These are phyloP conservation scores for Latrodectus geometricus DNA, from an alignment of 1,140 invertebrate genomes.

Conservation along the genomic window DNA sequence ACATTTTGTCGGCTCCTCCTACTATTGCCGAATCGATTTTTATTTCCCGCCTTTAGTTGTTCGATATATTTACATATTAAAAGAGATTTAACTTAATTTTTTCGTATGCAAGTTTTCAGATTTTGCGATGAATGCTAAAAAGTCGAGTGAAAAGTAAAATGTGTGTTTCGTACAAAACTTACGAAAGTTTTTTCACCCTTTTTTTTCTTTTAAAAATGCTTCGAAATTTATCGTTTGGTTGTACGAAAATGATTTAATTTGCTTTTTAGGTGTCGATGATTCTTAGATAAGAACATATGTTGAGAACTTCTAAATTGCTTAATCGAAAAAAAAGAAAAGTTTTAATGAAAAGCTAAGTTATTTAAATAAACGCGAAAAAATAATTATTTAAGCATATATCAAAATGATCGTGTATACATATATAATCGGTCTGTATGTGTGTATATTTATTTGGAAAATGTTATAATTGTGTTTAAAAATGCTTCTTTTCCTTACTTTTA, in stretches of 20 bases:
- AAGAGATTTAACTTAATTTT: conserved; percentile 61
- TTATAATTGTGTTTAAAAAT: too few species aligned
- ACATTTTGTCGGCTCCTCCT: not conserved
- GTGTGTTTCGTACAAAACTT: not conserved
- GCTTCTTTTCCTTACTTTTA: too few species aligned
- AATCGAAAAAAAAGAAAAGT: too few species aligned
- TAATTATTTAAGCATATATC: too few species aligned
- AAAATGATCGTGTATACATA: too few species aligned
- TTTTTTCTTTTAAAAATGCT: not conserved
- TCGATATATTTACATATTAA: conserved; percentile 62
- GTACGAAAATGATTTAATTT: not conserved
- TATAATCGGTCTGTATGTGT: too few species aligned
- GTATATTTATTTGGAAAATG: too few species aligned
- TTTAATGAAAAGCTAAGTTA: too few species aligned
- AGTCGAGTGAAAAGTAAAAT: not conserved
- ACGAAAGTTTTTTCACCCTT: not conserved
- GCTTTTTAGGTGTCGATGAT: not conserved
- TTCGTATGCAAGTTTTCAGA: conserved; percentile 12
- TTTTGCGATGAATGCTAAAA: conserved; percentile 51
- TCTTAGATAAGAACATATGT: too few species aligned
- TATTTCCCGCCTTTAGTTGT: conserved; percentile 48
- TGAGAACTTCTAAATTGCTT: too few species aligned
- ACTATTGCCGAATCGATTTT: conserved; percentile 46
- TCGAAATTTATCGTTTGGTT: not conserved
- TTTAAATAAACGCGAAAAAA: too few species aligned